Percentiles rank a stretch among this genome's conserved stretches.
These are phyloP conservation scores for Eupithecia inturbata DNA, from an alignment of 2,888 invertebrate genomes.

Conservation along the genomic window DNA sequence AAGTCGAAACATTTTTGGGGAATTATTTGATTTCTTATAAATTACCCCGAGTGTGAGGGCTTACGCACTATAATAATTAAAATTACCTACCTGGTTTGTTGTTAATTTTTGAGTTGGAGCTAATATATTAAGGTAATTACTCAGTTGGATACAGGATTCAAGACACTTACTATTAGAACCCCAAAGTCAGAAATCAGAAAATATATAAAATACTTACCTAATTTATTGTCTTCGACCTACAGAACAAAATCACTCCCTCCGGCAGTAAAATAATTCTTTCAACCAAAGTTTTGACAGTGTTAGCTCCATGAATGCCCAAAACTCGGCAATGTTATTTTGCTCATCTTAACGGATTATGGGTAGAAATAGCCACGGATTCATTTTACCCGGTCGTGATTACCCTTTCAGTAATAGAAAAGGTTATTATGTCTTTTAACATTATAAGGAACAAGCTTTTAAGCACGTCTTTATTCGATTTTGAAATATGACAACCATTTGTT, in stretches of 20 bases:
- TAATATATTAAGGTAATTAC: no score
- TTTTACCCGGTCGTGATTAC: constrained; percentile 54
- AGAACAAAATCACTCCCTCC: background rate
- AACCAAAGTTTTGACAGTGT: background rate
- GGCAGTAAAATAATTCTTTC: background rate
- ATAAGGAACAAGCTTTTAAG: constrained; percentile 36
- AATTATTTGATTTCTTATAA: no score
- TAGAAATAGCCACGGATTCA: constrained; percentile 51
- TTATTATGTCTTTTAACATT: constrained; percentile 50
- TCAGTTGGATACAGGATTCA: no score
- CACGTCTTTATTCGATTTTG: background rate
- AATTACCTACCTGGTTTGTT: no score
- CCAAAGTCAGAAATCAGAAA: no score
- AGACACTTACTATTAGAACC: no score
- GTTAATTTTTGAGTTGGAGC: no score
- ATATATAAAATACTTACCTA: no score
- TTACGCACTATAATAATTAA: no score
- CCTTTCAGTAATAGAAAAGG: constrained; percentile 58
- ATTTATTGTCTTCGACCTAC: background rate
- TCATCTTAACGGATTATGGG: constrained; percentile 70
- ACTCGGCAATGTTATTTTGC: constrained; percentile 64
- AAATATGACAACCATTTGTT: background rate
- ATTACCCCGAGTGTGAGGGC: no score
- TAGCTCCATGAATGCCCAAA: constrained; percentile 49
- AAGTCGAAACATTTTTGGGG: no score